Conservation (phyloP, 2,113 vertebrate genomes). For the Ellobius talpinus region DNA sequence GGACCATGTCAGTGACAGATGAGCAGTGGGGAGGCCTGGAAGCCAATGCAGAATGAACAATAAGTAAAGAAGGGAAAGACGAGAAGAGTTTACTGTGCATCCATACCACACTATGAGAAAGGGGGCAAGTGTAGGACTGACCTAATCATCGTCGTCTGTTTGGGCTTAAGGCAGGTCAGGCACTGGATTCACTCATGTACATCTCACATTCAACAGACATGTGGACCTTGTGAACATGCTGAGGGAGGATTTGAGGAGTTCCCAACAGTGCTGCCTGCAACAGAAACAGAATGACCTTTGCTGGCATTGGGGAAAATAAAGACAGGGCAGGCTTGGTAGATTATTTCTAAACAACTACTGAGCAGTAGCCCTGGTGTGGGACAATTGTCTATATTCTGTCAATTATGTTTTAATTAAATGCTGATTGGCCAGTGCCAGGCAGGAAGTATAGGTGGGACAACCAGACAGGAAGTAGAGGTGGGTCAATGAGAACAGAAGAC, state of each 20-base stretch:
- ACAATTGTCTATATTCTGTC: too few species aligned
- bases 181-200: neutral
- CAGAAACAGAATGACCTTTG: neutral
- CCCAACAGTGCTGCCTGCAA: neutral
- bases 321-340: neutral
- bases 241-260: neutral
- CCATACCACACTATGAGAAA: neutral
- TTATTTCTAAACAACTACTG: neutral
- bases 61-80: too few species aligned
- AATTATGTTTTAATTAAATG: too few species aligned
- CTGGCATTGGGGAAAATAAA: too few species aligned
- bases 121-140: neutral
- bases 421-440: too few species aligned
- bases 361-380: neutral
- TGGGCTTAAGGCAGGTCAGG: neutral
- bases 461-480: too few species aligned
- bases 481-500: too few species aligned
- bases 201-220: neutral
- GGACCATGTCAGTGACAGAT: neutral
- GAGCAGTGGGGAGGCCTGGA: neutral
- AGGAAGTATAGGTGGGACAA: too few species aligned
- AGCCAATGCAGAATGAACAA: neutral
- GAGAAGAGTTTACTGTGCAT: neutral
- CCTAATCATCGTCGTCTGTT: neutral
- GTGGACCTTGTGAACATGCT: neutral